Base-by-base conservation (phyloP, 2,888 invertebrate genomes). In the Meandrusa payeni region DNA sequence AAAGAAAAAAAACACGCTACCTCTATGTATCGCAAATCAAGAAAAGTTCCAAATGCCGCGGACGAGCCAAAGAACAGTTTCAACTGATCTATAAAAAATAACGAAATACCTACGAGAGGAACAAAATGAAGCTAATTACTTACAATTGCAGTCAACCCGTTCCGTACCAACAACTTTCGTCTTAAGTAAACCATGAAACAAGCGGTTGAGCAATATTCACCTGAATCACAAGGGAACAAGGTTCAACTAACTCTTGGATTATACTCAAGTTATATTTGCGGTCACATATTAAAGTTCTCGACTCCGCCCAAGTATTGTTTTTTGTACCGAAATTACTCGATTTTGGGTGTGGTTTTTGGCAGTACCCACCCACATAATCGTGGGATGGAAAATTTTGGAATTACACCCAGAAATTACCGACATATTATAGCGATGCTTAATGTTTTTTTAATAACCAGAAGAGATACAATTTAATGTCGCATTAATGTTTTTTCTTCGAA, bases 111-210 rank as follows among this genome's bases (percentile, higher is more conserved):
- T 44, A 54, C 52, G 47, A 54, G 56, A 55, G 43, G 50, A 56
- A 59, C 65, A 59, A 70, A 71, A 70, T 68, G 61, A 58, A 57
- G 52, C 63, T 69, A 68, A 70, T 69, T 68, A 69, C 64, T 58
- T 54, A 53, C 57, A 59, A 60, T 63, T 59, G 61, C 44, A 32
- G 31, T 20, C 37, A 47, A 52, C 50, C 43, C 29, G 50, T 51
- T 42, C 10, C 13, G 6, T 20, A 28, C 19, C 37, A 43, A 22
- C 36, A 32, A 36, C 31, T 32, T 32, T 12, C 11, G 5, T 12
- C n/a, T 39, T 22, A 41, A 19, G 26, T 28, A 6, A 3, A 22
- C 39, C 17, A 33, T n/a, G 23, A 40, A 46, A 29, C 33, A 6
- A 19, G n/a, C 5, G 29, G n/a, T 15, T 17, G 9, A 19, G 15